These are phyloP conservation scores for Arctia plantaginis DNA, from an alignment of 2,888 invertebrate species.

Conservation along the genomic window DNA sequence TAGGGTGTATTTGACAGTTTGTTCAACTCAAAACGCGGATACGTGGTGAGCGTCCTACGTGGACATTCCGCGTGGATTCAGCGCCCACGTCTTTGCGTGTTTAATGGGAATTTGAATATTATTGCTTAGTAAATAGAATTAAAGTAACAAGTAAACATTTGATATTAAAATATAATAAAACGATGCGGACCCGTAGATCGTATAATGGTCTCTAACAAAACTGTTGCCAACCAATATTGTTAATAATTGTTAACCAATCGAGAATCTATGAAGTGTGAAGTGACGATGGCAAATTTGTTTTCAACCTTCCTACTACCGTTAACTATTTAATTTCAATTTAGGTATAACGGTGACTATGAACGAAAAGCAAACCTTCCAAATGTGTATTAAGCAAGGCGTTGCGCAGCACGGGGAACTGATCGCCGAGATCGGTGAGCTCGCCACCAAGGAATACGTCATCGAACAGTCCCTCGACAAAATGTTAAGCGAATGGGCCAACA, in stretches of 20 bases:
- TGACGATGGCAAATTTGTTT: too few relatives aligned
- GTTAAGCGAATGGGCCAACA: slow-evolving; percentile 90
- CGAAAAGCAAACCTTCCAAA: slow-evolving; percentile 90
- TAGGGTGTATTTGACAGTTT: not conserved
- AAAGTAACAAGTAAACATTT: too few relatives aligned
- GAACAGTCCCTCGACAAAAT: slow-evolving; percentile 91
- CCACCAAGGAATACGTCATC: slow-evolving; percentile 92
- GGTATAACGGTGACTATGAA: slow-evolving; percentile 89
- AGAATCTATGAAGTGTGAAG: too few relatives aligned
- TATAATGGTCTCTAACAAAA: too few relatives aligned
- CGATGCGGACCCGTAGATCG: too few relatives aligned
- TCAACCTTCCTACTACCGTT: not conserved
- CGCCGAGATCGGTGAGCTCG: slow-evolving; percentile 90
- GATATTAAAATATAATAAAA: too few relatives aligned
- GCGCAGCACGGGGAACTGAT: slow-evolving; percentile 88
- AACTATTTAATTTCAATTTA: slow-evolving; percentile 44
- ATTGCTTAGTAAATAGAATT: not conserved
- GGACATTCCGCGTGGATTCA: too few relatives aligned
- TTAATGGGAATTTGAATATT: too few relatives aligned
- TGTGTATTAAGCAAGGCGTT: slow-evolving; percentile 91
- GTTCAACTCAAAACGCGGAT: not conserved
- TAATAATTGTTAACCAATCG: too few relatives aligned
- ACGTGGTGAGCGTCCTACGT: too few relatives aligned
- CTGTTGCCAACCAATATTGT: too few relatives aligned
- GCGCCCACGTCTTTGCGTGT: too few relatives aligned